These are phyloP conservation scores for Nyctibius bracteatus DNA, from an alignment of 2,113 vertebrate species.

Conservation along the genomic window DNA sequence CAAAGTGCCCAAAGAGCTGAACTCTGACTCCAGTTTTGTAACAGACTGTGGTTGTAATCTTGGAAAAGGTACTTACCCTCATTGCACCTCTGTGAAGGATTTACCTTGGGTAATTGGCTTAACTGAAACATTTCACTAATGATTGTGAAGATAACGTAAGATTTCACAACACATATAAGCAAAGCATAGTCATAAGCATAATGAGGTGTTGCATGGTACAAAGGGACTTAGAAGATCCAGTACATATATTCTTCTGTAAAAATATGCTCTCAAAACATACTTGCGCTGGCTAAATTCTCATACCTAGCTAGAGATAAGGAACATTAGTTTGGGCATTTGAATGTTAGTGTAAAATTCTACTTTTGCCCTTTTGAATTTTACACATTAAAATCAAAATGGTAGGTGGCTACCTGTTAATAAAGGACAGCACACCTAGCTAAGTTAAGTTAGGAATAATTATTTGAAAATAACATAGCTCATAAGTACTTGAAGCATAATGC, in stretches of 20 bases:
- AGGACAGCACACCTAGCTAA: not conserved
- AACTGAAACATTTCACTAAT: not conserved
- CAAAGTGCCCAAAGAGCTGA: not conserved
- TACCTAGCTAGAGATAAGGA: not conserved
- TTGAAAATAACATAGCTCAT: not conserved
- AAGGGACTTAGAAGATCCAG: not conserved
- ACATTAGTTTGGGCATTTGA: not conserved
- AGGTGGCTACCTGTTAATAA: not conserved
- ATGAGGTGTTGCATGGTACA: not conserved
- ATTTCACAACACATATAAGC: not conserved
- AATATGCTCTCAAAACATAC: not conserved
- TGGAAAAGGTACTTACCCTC: not conserved
- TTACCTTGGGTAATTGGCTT: not conserved
- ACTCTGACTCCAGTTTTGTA: constrained; percentile 17
- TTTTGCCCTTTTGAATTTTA: not conserved
- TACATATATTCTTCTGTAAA: not conserved
- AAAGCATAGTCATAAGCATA: not conserved
- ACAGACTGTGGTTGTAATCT: not conserved
- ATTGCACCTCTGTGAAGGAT: not conserved
- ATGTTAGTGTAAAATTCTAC: not conserved
- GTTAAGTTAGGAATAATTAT: not conserved
- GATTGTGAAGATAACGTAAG: not conserved
- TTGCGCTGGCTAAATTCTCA: not conserved
- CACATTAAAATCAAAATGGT: not conserved
- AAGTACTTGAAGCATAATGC: not conserved